Percentiles rank a stretch among this genome's conserved stretches.
These are phyloP conservation scores for Callithrix jacchus DNA, from an alignment of 2,113 vertebrate genomes.

Conservation along the genomic window DNA sequence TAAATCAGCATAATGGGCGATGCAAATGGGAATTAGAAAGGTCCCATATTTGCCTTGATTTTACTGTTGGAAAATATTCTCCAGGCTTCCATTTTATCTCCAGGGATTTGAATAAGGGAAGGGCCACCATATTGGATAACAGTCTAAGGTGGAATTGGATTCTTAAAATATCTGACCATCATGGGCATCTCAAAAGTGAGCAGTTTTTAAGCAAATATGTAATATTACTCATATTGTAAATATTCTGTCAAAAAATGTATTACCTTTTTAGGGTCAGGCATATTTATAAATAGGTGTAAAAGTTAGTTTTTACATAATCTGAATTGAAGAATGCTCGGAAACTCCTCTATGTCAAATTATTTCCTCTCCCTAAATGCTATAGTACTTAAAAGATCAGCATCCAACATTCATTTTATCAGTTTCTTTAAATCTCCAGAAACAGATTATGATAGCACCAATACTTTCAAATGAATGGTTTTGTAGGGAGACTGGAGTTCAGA, in stretches of 20 bases:
- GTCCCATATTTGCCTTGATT: background rate
- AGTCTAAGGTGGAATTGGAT: background rate
- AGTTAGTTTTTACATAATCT: background rate
- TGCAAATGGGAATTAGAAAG: background rate
- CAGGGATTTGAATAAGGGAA: background rate
- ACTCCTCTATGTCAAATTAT: background rate
- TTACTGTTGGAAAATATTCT: constrained; percentile 16
- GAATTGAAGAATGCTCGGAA: constrained; percentile 8
- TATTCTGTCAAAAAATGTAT: background rate
- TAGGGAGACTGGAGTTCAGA: background rate
- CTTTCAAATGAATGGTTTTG: background rate
- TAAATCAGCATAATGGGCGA: background rate
- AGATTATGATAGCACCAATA: background rate
- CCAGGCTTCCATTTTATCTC: background rate
- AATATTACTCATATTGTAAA: background rate
- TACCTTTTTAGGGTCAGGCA: background rate
- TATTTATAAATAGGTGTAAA: background rate
- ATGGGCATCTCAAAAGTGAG: background rate
- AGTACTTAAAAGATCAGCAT: background rate
- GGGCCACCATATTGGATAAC: background rate
- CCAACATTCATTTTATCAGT: background rate
- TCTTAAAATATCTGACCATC: constrained; percentile 11
- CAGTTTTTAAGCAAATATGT: background rate
- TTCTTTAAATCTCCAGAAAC: background rate
- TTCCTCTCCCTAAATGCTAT: constrained; percentile 24